Evolutionary conservation across 53 echinoderm and acorn worm genomes (phyloP).

Genomic region (Astropecten irregularis): DNA sequence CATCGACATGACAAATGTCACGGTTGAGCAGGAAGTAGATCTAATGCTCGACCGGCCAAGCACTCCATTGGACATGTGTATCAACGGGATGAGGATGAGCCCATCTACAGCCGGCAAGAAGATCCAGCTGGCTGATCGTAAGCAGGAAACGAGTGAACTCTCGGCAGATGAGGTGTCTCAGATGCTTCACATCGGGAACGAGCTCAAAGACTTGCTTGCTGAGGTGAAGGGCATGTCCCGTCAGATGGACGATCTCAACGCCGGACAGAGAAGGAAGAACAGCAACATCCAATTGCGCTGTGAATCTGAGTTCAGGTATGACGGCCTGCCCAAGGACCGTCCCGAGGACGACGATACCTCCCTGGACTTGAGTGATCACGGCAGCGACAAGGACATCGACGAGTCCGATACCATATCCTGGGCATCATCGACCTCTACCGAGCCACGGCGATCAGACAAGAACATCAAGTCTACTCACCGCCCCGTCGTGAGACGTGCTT

Average conservation of each 20-base stretch:
- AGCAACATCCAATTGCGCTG: neutral
- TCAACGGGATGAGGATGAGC: neutral
- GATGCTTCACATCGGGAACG: conserved; percentile 12
- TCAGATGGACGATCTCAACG: conserved; percentile 2
- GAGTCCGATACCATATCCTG: conserved; percentile 18
- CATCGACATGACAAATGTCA: conserved; percentile 6
- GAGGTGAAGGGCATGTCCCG: conserved; percentile 19
- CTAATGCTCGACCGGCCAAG: conserved; percentile 19
- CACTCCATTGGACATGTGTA: neutral
- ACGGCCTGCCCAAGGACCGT: too few relatives aligned
- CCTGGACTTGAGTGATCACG: conserved; percentile 22
- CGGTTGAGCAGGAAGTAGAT: conserved; percentile 1
- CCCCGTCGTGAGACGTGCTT: too few relatives aligned
- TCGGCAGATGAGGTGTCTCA: neutral
- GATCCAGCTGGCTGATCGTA: neutral
- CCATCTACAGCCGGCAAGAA: neutral
- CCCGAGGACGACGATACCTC: conserved; percentile 4
- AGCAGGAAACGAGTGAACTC: neutral
- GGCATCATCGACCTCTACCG: neutral
- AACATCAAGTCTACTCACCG: neutral
- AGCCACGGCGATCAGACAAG: neutral
- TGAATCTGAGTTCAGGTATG: neutral
- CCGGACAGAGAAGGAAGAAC: neutral
- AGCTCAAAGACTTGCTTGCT: too few relatives aligned
- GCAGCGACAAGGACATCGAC: neutral